Percentiles rank a stretch among this genome's conserved stretches.
These are phyloP conservation scores for Podargus strigoides DNA, from an alignment of 2,797 vertebrate species.

Conservation along the genomic window DNA sequence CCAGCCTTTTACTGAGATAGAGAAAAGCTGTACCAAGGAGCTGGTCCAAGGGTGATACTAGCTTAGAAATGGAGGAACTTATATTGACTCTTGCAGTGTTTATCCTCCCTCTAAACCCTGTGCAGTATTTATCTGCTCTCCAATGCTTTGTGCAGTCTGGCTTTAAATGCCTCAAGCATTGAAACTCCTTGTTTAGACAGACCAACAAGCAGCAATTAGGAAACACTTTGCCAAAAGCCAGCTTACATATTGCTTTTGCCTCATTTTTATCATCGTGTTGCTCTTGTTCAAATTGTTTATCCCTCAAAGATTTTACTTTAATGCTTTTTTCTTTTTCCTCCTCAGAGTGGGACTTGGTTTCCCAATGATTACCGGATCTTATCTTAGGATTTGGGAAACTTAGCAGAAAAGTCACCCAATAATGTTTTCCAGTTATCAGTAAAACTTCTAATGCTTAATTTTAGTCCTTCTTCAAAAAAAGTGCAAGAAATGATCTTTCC, in stretches of 20 bases:
- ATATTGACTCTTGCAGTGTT: neutral
- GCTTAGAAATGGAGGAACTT: neutral
- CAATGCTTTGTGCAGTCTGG: neutral
- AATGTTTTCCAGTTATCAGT: neutral
- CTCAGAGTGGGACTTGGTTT: neutral
- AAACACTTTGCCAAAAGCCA: neutral
- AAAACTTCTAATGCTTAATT: slow-evolving; percentile 6
- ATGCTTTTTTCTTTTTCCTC: neutral
- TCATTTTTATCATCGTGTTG: neutral
- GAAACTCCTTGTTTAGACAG: neutral
- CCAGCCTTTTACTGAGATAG: neutral
- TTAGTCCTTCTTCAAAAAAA: slow-evolving; percentile 1
- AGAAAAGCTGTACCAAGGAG: neutral
- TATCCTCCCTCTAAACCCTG: neutral
- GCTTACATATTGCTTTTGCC: neutral
- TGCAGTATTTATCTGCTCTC: neutral
- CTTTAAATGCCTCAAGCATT: neutral
- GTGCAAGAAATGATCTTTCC: slow-evolving; percentile 31
- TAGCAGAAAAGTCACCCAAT: neutral
- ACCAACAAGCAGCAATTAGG: neutral
- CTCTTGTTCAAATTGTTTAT: slow-evolving; percentile 10
- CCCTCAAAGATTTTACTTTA: neutral
- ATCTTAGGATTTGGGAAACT: neutral
- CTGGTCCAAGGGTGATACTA: neutral
- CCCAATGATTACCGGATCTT: neutral